Percentiles rank a stretch among this genome's conserved stretches.
Conservation (phyloP, 2,113 vertebrate genomes). For the Panurus biarmicus region DNA sequence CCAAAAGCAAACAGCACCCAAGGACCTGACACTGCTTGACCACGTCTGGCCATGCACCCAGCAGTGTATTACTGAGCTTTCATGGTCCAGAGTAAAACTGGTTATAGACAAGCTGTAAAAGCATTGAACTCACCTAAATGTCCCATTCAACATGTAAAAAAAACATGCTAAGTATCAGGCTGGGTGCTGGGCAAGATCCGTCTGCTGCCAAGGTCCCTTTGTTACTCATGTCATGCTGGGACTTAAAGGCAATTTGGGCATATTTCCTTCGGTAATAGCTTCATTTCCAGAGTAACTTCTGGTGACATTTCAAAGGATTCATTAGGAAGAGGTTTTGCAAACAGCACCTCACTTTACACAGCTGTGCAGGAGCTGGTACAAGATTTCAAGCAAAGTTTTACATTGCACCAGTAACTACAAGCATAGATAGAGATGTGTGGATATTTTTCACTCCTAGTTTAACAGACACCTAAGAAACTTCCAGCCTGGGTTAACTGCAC, state of each 20-base stretch:
- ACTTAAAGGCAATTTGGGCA: not conserved
- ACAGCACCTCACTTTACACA: not conserved
- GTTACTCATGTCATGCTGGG: not conserved
- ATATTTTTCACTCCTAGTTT: not conserved
- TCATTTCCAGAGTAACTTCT: not conserved
- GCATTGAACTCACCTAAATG: not conserved
- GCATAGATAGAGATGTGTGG: not conserved
- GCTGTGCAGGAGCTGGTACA: not conserved
- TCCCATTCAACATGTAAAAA: not conserved
- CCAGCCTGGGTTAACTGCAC: not conserved
- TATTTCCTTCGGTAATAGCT: not conserved
- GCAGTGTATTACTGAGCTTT: not conserved
- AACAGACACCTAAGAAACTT: not conserved
- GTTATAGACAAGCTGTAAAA: not conserved
- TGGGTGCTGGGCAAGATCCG: not conserved
- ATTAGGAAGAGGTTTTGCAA: not conserved
- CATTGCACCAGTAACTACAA: not conserved
- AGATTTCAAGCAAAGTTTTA: not conserved
- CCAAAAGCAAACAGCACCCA: not conserved
- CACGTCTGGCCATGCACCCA: not conserved
- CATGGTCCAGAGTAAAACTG: not conserved
- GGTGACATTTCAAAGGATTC: not conserved
- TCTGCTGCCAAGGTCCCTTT: not conserved
- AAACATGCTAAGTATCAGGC: not conserved
- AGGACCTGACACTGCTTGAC: not conserved